Evolutionary conservation across 2,888 invertebrate species (phyloP).

Genomic region (Sussaba pulchella): DNA sequence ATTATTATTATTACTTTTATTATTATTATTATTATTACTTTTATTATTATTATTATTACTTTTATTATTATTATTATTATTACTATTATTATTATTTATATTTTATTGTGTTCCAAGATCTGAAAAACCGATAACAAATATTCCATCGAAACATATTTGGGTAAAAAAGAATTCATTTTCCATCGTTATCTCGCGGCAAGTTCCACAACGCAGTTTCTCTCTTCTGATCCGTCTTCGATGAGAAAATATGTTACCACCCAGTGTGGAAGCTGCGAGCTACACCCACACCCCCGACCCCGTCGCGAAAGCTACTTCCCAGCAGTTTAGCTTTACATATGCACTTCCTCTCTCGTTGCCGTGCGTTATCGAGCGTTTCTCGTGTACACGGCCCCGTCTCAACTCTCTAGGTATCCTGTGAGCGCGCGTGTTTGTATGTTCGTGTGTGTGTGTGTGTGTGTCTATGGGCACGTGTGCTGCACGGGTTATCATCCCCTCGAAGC

Average conservation of each 20-base stretch:
- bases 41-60: too few relatives aligned
- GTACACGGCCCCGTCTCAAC: neutral
- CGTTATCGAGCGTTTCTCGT: conserved; percentile 38
- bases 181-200: too few relatives aligned
- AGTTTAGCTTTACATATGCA: conserved; percentile 8
- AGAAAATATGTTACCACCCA: neutral
- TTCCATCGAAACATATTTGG: neutral
- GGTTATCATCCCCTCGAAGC: conserved; percentile 30
- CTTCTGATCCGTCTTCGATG: neutral
- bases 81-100: too few relatives aligned
- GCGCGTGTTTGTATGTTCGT: neutral
- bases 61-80: too few relatives aligned
- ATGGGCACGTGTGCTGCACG: too few relatives aligned
- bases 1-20: too few relatives aligned
- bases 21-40: too few relatives aligned
- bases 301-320: neutral
- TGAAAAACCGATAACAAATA: too few relatives aligned
- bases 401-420: too few relatives aligned
- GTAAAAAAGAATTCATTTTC: neutral
- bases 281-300: neutral
- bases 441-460: too few relatives aligned
- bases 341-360: conserved; percentile 1
- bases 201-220: too few relatives aligned
- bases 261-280: neutral
- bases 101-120: too few relatives aligned